A percentile compares a stretch with the other conserved stretches of the same genome.
Conservation (phyloP, 1,140 invertebrate genomes). For the Aphidius ervi region DNA sequence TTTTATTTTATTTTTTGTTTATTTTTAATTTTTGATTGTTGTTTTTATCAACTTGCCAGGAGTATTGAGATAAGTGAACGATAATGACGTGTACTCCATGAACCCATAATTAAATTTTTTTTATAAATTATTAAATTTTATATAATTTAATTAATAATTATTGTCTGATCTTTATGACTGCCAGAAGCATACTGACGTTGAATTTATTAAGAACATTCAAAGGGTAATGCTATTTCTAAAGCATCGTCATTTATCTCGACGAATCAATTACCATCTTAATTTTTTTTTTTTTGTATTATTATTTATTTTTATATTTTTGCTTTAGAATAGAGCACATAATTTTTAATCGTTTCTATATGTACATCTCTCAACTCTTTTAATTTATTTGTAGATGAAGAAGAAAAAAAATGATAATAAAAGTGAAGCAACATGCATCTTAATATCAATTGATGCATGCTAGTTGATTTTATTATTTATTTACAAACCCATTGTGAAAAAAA, state of each 20-base stretch:
- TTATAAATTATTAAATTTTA: background rate
- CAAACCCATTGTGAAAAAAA: conserved; percentile 3
- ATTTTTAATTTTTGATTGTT: too few relatives aligned
- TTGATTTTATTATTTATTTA: conserved; percentile 1
- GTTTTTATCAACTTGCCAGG: conserved; percentile 11
- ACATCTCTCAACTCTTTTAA: too few relatives aligned
- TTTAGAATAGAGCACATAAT: background rate
- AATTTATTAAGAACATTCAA: conserved; percentile 19
- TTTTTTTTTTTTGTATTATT: background rate
- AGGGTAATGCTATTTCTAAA: conserved; percentile 21
- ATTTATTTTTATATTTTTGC: background rate
- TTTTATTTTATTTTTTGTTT: too few relatives aligned
- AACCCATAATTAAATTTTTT: conserved; percentile 12
- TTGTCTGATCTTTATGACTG: conserved; percentile 6
- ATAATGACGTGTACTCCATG: conserved; percentile 10
- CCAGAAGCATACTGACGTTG: conserved; percentile 9
- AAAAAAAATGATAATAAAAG: background rate
- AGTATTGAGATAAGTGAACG: conserved; percentile 18
- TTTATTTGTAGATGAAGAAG: too few relatives aligned
- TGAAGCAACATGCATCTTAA: conserved; percentile 1
- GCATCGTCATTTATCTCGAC: conserved; percentile 12
- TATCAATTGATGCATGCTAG: background rate
- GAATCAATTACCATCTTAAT: conserved; percentile 5
- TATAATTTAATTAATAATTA: conserved; percentile 1
- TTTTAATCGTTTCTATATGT: background rate